phyloP scores from a whole-genome alignment of 1,140 invertebrate species.

The Anoplophora glabripennis region DNA sequence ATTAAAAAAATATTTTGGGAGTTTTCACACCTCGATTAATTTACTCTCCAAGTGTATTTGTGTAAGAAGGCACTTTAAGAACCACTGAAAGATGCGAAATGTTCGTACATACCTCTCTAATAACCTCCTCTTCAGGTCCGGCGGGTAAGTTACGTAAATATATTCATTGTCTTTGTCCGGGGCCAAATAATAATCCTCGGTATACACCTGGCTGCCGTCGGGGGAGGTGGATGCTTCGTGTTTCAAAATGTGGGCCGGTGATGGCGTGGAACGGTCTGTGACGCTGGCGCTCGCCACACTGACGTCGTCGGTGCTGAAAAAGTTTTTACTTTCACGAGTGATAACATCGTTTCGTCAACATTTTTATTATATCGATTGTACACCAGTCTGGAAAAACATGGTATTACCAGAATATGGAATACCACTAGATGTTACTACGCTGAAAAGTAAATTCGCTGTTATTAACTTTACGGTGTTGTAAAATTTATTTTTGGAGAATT shows the following conservation, averaged over 20 bases:
- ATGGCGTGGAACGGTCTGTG: slow-evolving; percentile 61
- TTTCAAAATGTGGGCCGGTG: slow-evolving; percentile 54
- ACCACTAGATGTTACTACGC: no score
- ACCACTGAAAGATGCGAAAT: not conserved
- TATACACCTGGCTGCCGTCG: slow-evolving; percentile 46
- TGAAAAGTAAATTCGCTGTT: no score
- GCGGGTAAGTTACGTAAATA: slow-evolving; percentile 82
- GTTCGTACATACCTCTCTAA: slow-evolving; percentile 66
- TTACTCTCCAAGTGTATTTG: no score
- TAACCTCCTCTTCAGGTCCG: slow-evolving; percentile 74
- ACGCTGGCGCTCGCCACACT: slow-evolving; percentile 61
- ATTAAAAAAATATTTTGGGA: no score
- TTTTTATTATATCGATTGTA: no score
- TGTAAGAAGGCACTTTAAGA: not conserved
- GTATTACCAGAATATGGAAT: no score
- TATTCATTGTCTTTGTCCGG: slow-evolving; percentile 71
- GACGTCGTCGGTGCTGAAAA: slow-evolving; percentile 59
- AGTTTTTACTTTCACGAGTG: slow-evolving; percentile 17
- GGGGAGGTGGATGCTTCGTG: slow-evolving; percentile 46
- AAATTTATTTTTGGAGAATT: no score
- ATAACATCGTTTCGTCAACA: slow-evolving; percentile 13
- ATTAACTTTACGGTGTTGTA: no score
- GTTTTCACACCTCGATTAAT: no score
- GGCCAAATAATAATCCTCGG: slow-evolving; percentile 50
- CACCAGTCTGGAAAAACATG: no score